Evolutionary conservation across 1,140 invertebrate species (phyloP).

Genomic region (Parapsyche elsis): DNA sequence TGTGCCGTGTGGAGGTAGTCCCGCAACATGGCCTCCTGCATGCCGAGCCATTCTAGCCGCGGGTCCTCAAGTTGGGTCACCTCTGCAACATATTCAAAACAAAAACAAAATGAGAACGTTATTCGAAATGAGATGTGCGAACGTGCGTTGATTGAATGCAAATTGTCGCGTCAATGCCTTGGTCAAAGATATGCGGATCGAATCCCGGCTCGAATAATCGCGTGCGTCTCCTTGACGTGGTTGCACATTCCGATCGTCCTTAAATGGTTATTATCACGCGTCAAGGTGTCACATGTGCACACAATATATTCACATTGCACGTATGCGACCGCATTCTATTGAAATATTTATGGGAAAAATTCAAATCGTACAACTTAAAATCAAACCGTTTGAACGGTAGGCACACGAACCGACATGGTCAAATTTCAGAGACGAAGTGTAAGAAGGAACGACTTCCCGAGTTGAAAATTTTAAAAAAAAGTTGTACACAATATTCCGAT

Average conservation of each 20-base stretch:
- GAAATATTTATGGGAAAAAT: too few relatives aligned
- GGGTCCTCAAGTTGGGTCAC: conserved; percentile 96
- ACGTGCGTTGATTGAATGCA: neutral
- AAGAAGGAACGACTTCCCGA: too few relatives aligned
- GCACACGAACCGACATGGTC: too few relatives aligned
- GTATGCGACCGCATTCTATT: neutral
- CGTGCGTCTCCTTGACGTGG: neutral
- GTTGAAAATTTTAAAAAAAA: too few relatives aligned
- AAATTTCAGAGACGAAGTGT: too few relatives aligned
- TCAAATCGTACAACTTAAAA: too few relatives aligned
- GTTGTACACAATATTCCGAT: too few relatives aligned
- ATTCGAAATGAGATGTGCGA: neutral
- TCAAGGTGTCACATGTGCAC: neutral
- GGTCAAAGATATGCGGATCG: neutral
- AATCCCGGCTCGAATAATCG: neutral
- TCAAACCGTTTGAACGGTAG: too few relatives aligned
- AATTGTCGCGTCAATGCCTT: too few relatives aligned
- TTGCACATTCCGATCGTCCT: conserved; percentile 20
- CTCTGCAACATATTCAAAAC: conserved; percentile 71
- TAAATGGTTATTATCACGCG: conserved; percentile 3
- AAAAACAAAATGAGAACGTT: too few relatives aligned
- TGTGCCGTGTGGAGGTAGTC: conserved; percentile 95
- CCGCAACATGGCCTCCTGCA: conserved; percentile 96
- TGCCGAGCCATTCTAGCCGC: conserved; percentile 92
- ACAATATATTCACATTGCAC: neutral